These are phyloP conservation scores for Acanthopleura granulata DNA, from an alignment of 2,888 invertebrate genomes.

Conservation along the genomic window DNA sequence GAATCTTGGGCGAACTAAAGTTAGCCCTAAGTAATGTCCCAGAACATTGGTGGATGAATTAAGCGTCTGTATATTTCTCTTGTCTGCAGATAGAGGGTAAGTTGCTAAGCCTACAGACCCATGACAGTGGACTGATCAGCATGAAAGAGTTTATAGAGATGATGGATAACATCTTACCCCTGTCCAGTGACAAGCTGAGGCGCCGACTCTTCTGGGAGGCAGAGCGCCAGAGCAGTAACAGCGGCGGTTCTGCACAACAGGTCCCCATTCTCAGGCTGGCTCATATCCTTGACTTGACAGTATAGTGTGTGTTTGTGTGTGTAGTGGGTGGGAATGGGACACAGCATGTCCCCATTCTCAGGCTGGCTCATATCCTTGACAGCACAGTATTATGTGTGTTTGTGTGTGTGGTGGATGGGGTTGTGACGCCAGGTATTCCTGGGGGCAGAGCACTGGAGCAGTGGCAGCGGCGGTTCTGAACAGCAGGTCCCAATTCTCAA, in stretches of 20 bases:
- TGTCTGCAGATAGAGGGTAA: slow-evolving; percentile 54
- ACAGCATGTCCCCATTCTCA: slow-evolving; percentile 19
- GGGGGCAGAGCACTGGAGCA: too few relatives aligned
- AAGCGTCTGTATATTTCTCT: not conserved
- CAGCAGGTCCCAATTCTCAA: slow-evolving; percentile 20
- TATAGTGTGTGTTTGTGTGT: too few relatives aligned
- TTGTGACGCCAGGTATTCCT: too few relatives aligned
- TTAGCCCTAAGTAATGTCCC: too few relatives aligned
- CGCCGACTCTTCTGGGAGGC: slow-evolving; percentile 58
- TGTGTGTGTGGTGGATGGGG: too few relatives aligned
- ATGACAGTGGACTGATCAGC: slow-evolving; percentile 48
- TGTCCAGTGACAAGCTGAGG: slow-evolving; percentile 57
- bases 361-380: slow-evolving; percentile 1
- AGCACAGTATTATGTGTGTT: too few relatives aligned
- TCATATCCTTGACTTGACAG: slow-evolving; percentile 3
- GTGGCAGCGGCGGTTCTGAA: too few relatives aligned
- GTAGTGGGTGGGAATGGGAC: too few relatives aligned
- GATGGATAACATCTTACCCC: slow-evolving; percentile 56
- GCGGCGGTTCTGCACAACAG: slow-evolving; percentile 44
- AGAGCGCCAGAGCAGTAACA: slow-evolving; percentile 43
- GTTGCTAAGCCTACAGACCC: slow-evolving; percentile 53
- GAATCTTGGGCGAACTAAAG: too few relatives aligned
- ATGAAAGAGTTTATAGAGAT: slow-evolving; percentile 64
- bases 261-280: not conserved
- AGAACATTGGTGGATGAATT: too few relatives aligned